Evolutionary conservation across 2,113 vertebrate genomes (phyloP).

Genomic region (Sylvicapra grimmia): DNA sequence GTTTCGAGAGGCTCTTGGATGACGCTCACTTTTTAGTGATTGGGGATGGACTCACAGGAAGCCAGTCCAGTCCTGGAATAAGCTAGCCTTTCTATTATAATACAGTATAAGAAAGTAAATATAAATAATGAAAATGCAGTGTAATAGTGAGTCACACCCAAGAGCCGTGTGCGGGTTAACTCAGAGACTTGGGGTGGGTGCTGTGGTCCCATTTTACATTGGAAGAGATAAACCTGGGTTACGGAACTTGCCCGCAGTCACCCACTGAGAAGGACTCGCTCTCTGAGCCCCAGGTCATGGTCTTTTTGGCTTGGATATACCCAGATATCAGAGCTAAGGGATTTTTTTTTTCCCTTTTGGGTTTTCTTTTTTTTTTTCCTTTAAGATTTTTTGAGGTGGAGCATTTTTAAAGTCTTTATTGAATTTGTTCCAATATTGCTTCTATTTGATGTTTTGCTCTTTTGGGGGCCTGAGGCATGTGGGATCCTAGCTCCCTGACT

Average conservation of each 20-base stretch:
- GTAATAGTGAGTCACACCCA: fast-evolving
- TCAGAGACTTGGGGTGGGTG: background rate
- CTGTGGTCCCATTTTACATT: background rate
- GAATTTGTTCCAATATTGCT: background rate
- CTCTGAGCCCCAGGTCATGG: no score
- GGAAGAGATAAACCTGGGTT: background rate
- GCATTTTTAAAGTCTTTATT: background rate
- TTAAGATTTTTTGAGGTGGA: background rate
- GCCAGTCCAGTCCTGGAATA: background rate
- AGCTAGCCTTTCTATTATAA: background rate
- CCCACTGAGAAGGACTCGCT: background rate
- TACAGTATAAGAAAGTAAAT: no score
- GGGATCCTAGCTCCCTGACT: background rate
- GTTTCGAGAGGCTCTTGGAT: fast-evolving
- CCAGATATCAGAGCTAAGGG: no score
- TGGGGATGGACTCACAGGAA: fast-evolving
- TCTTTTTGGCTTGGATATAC: background rate
- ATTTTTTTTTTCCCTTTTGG: background rate
- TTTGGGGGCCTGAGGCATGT: background rate
- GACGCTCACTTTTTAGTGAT: no score
- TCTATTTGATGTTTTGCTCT: background rate
- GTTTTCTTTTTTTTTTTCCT: background rate
- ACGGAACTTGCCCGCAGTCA: background rate
- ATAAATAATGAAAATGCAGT: fast-evolving
- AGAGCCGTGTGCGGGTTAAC: background rate